Percentiles rank a stretch among this genome's conserved stretches.
phyloP scores from a whole-genome alignment of 2,888 invertebrate genomes.

The Sarcophaga subvicina region DNA sequence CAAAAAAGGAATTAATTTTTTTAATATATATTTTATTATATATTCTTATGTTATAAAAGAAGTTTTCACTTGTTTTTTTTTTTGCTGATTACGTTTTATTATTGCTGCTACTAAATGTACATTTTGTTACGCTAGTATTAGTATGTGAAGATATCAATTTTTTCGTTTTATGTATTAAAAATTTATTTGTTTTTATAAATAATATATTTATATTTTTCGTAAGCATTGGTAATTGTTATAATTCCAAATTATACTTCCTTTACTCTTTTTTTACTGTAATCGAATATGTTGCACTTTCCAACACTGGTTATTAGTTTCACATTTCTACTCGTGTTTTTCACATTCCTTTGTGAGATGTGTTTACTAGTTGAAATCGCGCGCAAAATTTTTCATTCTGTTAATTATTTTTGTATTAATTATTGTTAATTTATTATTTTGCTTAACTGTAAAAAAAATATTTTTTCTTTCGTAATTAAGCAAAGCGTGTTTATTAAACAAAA shows the following conservation, averaged over 20 bases:
- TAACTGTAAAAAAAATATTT: too few relatives aligned
- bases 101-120: neutral
- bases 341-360: neutral
- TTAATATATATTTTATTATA: neutral
- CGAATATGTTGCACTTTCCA: neutral
- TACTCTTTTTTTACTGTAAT: slow-evolving; percentile 1
- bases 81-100: neutral
- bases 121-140: neutral
- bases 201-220: slow-evolving; percentile 26
- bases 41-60: slow-evolving; percentile 15
- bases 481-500: slow-evolving; percentile 4
- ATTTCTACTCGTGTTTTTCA: slow-evolving; percentile 1
- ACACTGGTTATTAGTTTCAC: slow-evolving; percentile 5
- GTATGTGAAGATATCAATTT: slow-evolving; percentile 42
- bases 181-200: slow-evolving; percentile 2
- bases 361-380: slow-evolving; percentile 38
- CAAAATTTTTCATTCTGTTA: slow-evolving; percentile 14
- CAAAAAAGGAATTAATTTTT: neutral
- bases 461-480: slow-evolving; percentile 18
- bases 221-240: slow-evolving; percentile 36
- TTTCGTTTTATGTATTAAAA: slow-evolving; percentile 25
- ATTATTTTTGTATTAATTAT: neutral
- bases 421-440: too few relatives aligned
- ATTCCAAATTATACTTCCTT: neutral
- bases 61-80: slow-evolving; percentile 53